Percentiles rank a stretch among this genome's conserved stretches.
Conservation (phyloP, 2,113 vertebrate genomes). For the Anser brachyrhynchus region DNA sequence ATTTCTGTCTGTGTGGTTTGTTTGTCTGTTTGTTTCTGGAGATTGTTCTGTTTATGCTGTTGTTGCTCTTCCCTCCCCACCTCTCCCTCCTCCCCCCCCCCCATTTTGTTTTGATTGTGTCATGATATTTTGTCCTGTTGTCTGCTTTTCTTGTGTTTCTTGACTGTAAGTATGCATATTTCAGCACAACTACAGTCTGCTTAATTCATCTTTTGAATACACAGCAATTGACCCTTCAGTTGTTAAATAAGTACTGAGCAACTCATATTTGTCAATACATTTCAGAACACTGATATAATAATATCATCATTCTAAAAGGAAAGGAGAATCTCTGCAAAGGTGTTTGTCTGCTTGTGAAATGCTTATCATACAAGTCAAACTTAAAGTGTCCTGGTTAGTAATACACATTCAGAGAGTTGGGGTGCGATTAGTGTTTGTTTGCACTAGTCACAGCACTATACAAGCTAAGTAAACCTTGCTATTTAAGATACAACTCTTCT, state of each 20-base stretch:
- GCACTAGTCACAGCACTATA: not conserved
- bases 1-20: not conserved
- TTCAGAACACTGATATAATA: not conserved
- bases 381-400: not conserved
- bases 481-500: not conserved
- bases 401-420: not conserved
- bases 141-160: not conserved
- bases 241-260: not conserved
- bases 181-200: not conserved
- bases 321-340: not conserved
- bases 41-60: not conserved
- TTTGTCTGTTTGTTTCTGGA: not conserved
- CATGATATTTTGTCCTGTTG: not conserved
- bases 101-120: not conserved
- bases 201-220: not conserved
- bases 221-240: not conserved
- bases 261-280: not conserved
- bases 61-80: not conserved
- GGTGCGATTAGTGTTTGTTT: not conserved
- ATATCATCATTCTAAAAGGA: not conserved
- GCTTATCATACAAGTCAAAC: not conserved
- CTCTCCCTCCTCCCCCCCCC: too few relatives aligned
- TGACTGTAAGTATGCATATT: not conserved
- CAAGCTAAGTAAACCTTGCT: constrained; percentile 14
- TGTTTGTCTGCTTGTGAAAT: not conserved